phyloP scores from a whole-genome alignment of 2,888 invertebrate genomes.

The Cosmorhoe ocellata region DNA sequence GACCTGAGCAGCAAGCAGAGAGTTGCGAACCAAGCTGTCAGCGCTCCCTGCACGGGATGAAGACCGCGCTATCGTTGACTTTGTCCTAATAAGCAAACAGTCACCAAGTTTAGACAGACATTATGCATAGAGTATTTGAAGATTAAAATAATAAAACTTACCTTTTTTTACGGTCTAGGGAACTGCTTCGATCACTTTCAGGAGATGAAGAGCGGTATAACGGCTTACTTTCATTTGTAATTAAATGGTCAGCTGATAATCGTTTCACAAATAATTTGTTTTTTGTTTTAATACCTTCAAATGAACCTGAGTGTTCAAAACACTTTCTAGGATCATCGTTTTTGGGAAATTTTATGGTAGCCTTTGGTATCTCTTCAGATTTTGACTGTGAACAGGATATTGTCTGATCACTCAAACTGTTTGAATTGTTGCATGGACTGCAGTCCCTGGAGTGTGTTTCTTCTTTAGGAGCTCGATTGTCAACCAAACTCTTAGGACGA shows the following conservation, averaged over 20 bases:
- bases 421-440: conserved; percentile 69
- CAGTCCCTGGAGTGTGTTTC: conserved; percentile 58
- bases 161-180: conserved; percentile 74
- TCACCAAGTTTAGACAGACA: conserved; percentile 27
- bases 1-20: conserved; percentile 90
- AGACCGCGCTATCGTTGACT: conserved; percentile 70
- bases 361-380: conserved; percentile 73
- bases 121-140: not conserved
- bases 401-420: conserved; percentile 65
- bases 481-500: conserved; percentile 70
- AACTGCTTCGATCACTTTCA: conserved; percentile 76
- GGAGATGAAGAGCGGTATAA: conserved; percentile 72
- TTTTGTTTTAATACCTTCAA: conserved; percentile 74
- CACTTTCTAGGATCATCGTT: conserved; percentile 62
- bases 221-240: conserved; percentile 68
- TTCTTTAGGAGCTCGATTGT: conserved; percentile 58
- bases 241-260: conserved; percentile 76
- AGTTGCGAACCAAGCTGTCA: conserved; percentile 87
- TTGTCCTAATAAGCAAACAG: conserved; percentile 55
- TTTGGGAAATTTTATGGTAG: conserved; percentile 70
- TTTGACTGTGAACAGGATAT: conserved; percentile 61
- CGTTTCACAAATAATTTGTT: conserved; percentile 75
- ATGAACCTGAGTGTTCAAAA: conserved; percentile 75
- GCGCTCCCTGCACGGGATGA: conserved; percentile 78
- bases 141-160: conserved; percentile 37